These are phyloP conservation scores for Synaphobranchus kaupii DNA, from an alignment of 2,797 vertebrate species.

Conservation along the genomic window DNA sequence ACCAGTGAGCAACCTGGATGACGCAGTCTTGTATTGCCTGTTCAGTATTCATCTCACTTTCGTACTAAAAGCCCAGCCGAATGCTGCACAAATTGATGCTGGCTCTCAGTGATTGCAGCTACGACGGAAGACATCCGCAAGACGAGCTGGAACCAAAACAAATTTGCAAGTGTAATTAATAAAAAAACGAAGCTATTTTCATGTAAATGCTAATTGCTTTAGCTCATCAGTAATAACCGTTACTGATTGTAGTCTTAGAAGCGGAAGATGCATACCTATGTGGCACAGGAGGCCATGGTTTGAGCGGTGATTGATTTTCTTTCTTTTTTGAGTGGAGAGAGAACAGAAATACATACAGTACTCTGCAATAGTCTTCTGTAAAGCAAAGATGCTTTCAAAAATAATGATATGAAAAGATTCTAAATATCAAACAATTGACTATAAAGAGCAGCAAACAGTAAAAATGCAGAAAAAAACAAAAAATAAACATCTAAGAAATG, in stretches of 20 bases:
- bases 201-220: conserved; percentile 29
- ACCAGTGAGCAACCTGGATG: background rate
- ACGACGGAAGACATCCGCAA: background rate
- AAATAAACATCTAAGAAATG: too few relatives aligned
- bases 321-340: conserved; percentile 1
- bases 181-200: conserved; percentile 29
- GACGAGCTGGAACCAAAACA: background rate
- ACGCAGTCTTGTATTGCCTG: background rate
- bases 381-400: too few relatives aligned
- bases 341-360: background rate
- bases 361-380: background rate
- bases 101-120: background rate
- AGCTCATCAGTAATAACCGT: background rate
- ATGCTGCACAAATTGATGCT: background rate
- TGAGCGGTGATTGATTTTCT: conserved; percentile 6
- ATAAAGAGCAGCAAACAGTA: too few relatives aligned
- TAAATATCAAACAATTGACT: too few relatives aligned
- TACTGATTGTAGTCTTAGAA: background rate
- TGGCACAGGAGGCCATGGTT: background rate
- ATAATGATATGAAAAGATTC: too few relatives aligned
- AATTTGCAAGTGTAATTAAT: conserved; percentile 15
- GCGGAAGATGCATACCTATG: background rate
- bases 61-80: background rate
- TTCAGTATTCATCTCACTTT: background rate
- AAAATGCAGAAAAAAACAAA: too few relatives aligned